Conservation (phyloP, 2,888 invertebrate genomes). For the Hyposoter dolosus region DNA sequence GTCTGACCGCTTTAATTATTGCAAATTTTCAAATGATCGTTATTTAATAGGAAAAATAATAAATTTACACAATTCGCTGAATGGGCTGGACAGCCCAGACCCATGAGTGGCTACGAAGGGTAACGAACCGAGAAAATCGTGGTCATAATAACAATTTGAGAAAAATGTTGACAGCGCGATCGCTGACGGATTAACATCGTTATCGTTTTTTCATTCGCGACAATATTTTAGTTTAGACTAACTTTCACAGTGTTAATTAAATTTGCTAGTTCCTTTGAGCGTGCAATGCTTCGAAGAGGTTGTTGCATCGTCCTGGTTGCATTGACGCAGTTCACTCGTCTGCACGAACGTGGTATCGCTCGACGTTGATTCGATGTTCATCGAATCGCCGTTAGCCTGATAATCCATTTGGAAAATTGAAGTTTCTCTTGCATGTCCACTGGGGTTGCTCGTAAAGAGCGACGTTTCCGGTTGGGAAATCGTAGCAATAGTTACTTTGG, state of each 20-base stretch:
- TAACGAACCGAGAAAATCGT: no score
- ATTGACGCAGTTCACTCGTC: slow-evolving; percentile 33
- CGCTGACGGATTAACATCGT: background rate
- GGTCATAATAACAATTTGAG: background rate
- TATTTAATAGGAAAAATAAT: no score
- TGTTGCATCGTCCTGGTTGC: slow-evolving; percentile 17
- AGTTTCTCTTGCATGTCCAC: slow-evolving; percentile 5
- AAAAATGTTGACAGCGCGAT: background rate
- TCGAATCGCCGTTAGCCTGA: background rate
- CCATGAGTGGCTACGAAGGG: no score
- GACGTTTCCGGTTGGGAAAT: slow-evolving; percentile 20
- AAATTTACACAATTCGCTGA: no score
- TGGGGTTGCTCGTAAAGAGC: background rate
- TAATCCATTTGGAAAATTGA: slow-evolving; percentile 8
- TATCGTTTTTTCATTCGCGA: background rate
- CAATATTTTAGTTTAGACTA: slow-evolving; percentile 2
- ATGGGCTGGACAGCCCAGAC: no score
- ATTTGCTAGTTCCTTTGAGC: slow-evolving; percentile 11
- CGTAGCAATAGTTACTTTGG: slow-evolving; percentile 5
- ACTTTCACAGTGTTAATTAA: slow-evolving; percentile 36
- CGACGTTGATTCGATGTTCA: background rate
- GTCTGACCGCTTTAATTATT: no score
- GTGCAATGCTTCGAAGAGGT: slow-evolving; percentile 3
- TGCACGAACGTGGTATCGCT: slow-evolving; percentile 23
- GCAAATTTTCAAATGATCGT: no score